Percentiles rank a stretch among this genome's conserved stretches.
Evolutionary conservation across 2,888 invertebrate genomes (phyloP).

Genomic region (Hirtodrosophila trivittata): DNA sequence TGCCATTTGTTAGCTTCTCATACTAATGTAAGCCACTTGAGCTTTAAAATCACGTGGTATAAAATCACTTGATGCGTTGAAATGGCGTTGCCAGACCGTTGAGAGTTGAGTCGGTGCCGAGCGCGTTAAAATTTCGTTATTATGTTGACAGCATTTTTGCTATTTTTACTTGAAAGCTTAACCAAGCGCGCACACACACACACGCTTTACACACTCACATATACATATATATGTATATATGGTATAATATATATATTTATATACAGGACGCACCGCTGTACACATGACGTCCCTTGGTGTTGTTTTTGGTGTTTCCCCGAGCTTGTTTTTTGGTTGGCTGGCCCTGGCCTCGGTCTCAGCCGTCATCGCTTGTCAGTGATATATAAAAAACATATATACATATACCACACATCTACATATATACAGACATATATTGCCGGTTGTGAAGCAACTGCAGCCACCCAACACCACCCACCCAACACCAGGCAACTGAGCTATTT

Average conservation of each 20-base stretch:
- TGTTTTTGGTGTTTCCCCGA: conserved; percentile 76
- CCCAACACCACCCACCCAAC: conserved; percentile 28
- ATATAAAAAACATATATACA: conserved; percentile 59
- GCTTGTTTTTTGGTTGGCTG: conserved; percentile 79
- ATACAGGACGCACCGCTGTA: not conserved
- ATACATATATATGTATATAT: conserved; percentile 5
- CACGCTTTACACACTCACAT: conserved; percentile 19
- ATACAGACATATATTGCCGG: not conserved
- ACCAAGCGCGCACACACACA: conserved; percentile 63
- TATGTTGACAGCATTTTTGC: conserved; percentile 79
- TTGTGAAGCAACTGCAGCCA: conserved; percentile 45
- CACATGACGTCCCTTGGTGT: conserved; percentile 63
- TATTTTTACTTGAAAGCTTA: conserved; percentile 80
- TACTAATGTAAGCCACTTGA: conserved; percentile 3
- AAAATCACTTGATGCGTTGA: conserved; percentile 70
- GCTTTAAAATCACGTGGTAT: conserved; percentile 16
- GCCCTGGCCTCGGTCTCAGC: conserved; percentile 52
- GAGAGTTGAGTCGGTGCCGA: conserved; percentile 52
- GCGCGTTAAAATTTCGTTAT: conserved; percentile 78
- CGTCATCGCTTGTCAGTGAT: conserved; percentile 73
- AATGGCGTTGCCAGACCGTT: conserved; percentile 65
- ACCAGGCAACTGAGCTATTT: conserved; percentile 71
- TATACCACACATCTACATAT: conserved; percentile 1
- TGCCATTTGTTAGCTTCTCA: too few relatives aligned
- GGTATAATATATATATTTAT: conserved; percentile 13